Evolutionary conservation across 2,113 vertebrate genomes (phyloP).

Genomic region (Riparia riparia): DNA sequence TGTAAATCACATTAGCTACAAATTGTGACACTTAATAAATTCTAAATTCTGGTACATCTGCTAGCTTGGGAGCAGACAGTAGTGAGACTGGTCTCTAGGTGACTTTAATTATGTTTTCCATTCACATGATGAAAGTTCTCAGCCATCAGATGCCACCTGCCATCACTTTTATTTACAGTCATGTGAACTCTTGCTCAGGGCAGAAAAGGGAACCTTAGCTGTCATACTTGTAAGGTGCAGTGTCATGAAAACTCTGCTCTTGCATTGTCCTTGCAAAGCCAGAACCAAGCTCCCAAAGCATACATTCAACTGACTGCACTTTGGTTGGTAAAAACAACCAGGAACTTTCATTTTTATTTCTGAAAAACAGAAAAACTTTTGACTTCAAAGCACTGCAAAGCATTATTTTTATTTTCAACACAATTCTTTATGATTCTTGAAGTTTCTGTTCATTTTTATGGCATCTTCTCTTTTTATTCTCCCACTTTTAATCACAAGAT

Average conservation of each 20-base stretch:
- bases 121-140: slow-evolving; percentile 27
- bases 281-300: not conserved
- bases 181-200: not conserved
- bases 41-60: slow-evolving; percentile 28
- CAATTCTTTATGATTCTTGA: not conserved
- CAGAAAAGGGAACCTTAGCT: not conserved
- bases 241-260: not conserved
- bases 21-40: slow-evolving; percentile 9
- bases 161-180: slow-evolving; percentile 27
- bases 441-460: not conserved
- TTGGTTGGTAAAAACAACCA: not conserved
- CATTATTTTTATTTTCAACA: not conserved
- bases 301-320: accelerated
- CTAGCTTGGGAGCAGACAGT: slow-evolving; percentile 1
- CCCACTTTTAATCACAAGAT: not conserved
- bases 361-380: not conserved
- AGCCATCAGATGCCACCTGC: slow-evolving; percentile 46
- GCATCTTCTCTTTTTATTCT: not conserved
- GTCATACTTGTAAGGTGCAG: not conserved
- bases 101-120: slow-evolving; percentile 39
- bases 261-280: not conserved
- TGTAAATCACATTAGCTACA: slow-evolving; percentile 11
- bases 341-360: not conserved
- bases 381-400: not conserved
- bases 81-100: not conserved